Conservation (phyloP, 1,140 invertebrate genomes). For the Drosophila albomicans region DNA sequence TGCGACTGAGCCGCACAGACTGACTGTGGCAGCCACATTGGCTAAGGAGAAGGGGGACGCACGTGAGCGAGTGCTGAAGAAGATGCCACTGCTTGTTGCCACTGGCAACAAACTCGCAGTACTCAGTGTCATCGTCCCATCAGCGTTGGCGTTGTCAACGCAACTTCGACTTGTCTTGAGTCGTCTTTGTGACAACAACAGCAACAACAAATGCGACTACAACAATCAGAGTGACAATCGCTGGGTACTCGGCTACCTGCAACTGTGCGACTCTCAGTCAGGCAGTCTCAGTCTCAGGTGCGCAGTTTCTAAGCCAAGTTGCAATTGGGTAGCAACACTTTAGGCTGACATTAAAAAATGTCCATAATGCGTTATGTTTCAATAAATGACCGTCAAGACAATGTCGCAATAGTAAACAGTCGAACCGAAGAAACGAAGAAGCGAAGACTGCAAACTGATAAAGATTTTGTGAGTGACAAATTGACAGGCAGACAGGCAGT, state of each 20-base stretch:
- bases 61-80: constrained; percentile 63
- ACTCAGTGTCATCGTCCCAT: constrained; percentile 41
- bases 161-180: constrained; percentile 20
- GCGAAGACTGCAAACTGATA: constrained; percentile 42
- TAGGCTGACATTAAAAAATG: constrained; percentile 79
- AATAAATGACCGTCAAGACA: constrained; percentile 69
- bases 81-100: constrained; percentile 1
- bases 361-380: constrained; percentile 72
- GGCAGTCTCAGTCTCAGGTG: constrained; percentile 11
- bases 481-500: constrained; percentile 52
- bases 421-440: neutral
- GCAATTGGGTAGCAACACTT: constrained; percentile 22
- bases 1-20: constrained; percentile 12
- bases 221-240: constrained; percentile 56
- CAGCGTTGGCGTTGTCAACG: constrained; percentile 58
- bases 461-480: constrained; percentile 68
- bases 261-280: constrained; percentile 70
- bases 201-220: constrained; percentile 22
- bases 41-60: constrained; percentile 23
- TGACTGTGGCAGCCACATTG: neutral
- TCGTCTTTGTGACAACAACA: constrained; percentile 16
- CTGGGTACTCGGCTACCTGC: constrained; percentile 75
- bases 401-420: constrained; percentile 73
- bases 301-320: constrained; percentile 24
- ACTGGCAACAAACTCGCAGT: constrained; percentile 24